Evolutionary conservation across 1,140 invertebrate species (phyloP).

Genomic region (Drosophila micromelanica): DNA sequence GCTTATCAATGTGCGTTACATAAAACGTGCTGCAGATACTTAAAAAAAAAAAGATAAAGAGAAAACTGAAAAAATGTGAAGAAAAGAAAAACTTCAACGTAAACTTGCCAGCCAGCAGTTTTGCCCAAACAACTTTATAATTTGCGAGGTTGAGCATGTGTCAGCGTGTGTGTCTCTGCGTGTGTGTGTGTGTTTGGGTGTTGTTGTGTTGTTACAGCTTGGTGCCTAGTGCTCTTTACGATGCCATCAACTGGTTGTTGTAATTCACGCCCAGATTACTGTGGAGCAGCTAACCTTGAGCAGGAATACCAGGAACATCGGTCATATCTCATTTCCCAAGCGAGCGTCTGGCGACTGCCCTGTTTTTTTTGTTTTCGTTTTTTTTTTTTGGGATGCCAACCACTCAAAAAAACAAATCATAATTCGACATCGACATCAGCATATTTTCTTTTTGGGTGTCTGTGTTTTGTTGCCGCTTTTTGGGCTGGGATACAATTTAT

Average conservation of each 20-base stretch:
- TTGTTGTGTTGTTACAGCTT: constrained; percentile 19
- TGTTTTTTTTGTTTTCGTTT: neutral
- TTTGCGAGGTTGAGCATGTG: constrained; percentile 71
- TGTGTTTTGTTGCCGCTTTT: constrained; percentile 46
- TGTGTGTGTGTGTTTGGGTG: constrained; percentile 19
- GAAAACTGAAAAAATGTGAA: neutral
- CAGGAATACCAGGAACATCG: constrained; percentile 15
- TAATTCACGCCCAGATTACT: constrained; percentile 49
- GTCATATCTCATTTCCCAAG: constrained; percentile 61
- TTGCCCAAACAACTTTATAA: constrained; percentile 80
- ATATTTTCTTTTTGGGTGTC: constrained; percentile 67
- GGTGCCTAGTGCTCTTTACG: constrained; percentile 70
- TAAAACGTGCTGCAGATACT: constrained; percentile 67
- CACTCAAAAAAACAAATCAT: constrained; percentile 76
- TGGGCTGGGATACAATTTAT: constrained; percentile 56
- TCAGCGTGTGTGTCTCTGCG: constrained; percentile 27
- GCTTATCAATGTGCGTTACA: constrained; percentile 80
- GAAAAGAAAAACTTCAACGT: constrained; percentile 29
- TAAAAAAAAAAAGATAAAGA: constrained; percentile 4
- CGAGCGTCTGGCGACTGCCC: constrained; percentile 6
- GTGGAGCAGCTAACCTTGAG: constrained; percentile 53
- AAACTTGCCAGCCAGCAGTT: constrained; percentile 74
- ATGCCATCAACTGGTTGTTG: constrained; percentile 68
- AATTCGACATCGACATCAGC: constrained; percentile 80
- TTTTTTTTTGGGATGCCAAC: constrained; percentile 6